Percentiles rank a stretch among this genome's conserved stretches.
These are phyloP conservation scores for Actinostola sp. DNA, from an alignment of 92 coral and sea anemone species.

Conservation along the genomic window DNA sequence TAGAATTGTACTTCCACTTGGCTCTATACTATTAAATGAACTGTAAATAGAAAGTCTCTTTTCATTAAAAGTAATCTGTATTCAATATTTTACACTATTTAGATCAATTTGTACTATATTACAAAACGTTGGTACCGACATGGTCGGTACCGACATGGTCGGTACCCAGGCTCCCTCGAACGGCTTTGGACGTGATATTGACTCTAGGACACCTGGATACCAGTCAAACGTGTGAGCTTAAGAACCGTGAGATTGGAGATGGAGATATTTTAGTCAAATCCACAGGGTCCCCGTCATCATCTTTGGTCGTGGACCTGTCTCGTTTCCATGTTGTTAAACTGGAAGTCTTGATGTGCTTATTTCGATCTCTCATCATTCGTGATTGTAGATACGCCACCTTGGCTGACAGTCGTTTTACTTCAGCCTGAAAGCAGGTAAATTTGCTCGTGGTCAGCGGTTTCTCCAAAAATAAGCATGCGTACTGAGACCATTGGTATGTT, in stretches of 20 bases:
- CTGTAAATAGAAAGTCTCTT: too few relatives aligned
- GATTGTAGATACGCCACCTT: conserved; percentile 78
- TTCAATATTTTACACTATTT: too few relatives aligned
- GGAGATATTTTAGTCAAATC: conserved; percentile 54
- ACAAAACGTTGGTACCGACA: too few relatives aligned
- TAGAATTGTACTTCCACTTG: too few relatives aligned
- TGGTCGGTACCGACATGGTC: not conserved
- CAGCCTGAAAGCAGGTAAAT: conserved; percentile 54
- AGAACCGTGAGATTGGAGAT: conserved; percentile 71
- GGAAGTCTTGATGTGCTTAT: conserved; percentile 65
- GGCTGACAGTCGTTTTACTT: conserved; percentile 68
- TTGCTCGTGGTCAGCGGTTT: not conserved
- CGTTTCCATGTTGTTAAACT: conserved; percentile 39
- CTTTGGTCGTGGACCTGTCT: conserved; percentile 45
- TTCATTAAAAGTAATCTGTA: too few relatives aligned
- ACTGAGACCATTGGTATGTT: too few relatives aligned
- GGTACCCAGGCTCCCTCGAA: not conserved
- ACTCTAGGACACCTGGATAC: too few relatives aligned
- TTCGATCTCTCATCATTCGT: conserved; percentile 79
- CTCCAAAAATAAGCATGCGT: too few relatives aligned
- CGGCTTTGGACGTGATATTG: not conserved
- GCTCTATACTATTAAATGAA: too few relatives aligned
- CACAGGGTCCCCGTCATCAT: conserved; percentile 51
- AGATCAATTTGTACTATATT: too few relatives aligned
- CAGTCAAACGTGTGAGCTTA: conserved; percentile 62